Base-by-base conservation (phyloP, 1,140 invertebrate species). In the Nasonia longicornis region DNA sequence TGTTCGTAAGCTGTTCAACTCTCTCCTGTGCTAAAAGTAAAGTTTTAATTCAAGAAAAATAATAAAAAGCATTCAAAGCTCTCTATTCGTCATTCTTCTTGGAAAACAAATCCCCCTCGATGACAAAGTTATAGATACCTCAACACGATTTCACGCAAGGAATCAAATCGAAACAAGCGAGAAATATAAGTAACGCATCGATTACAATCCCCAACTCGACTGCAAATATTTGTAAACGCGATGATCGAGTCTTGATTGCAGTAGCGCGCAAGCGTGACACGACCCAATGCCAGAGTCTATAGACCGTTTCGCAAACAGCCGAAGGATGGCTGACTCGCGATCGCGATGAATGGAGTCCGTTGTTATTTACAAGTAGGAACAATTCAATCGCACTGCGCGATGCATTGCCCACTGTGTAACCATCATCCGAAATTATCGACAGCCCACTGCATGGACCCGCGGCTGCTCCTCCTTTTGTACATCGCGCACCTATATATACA, bases 231-330 rank as follows among this genome's bases (percentile, higher is more conserved):
- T 79, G 77, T 35, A 16, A 58, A 38, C 48, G 77, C 48, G 77
- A 79, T 79, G 77, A 79, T 79, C 77, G 77, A 79, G 67, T 79
- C 77, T 38, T 63, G 77, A 79, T 79, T 79, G 71, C 67, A 48
- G 64, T 73, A 3, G 14, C 29, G 58, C 38, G 58, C 74, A 26
- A 58, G 16, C 52, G 20, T 58, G 20, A 14, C 20, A 58, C 20
- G 7, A 76, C 29, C 58, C 74, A 45, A 70, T 70, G 16, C 69
- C 20, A n/a, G 38, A 72, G 70, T 58, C n/a, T 58, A 58, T 58
- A 58, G 70, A 38, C 45, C 14, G 38, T 29, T 48, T 52, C 6
- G 66, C 38, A 77, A 77, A 77, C 76, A 77, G 76, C 7, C 26
- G 22, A 58, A 74, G 63, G 52, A 67, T 67, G 63, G n/a, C 35